phyloP scores from a whole-genome alignment of 1,140 invertebrate species.

The Phenacoccus solenopsis region DNA sequence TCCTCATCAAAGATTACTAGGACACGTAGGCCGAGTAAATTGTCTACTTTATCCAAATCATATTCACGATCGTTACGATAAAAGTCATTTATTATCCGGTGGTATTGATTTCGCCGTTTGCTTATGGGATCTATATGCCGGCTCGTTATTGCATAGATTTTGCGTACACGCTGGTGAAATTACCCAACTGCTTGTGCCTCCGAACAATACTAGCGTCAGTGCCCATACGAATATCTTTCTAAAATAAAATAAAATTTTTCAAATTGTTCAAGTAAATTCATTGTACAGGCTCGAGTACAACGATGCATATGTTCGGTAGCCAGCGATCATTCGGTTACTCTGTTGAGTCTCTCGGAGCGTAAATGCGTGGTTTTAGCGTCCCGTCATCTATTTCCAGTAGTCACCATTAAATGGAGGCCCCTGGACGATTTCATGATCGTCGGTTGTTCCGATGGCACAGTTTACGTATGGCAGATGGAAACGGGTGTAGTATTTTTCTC shows the following conservation, averaged over 20 bases:
- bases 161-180: conserved; percentile 92
- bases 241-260: neutral
- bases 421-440: conserved; percentile 97
- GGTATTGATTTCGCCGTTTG: conserved; percentile 96
- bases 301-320: conserved; percentile 95
- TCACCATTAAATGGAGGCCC: conserved; percentile 92
- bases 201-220: conserved; percentile 78
- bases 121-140: conserved; percentile 90
- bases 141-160: conserved; percentile 81
- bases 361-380: conserved; percentile 92
- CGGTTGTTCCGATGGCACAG: conserved; percentile 92
- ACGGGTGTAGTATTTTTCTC: conserved; percentile 46
- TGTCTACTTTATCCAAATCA: conserved; percentile 91
- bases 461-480: conserved; percentile 99
- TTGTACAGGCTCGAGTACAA: conserved; percentile 67
- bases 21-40: conserved; percentile 88
- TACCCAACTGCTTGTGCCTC: conserved; percentile 80
- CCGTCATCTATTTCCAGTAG: conserved; percentile 90
- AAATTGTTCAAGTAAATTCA: neutral
- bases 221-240: neutral
- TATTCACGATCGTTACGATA: conserved; percentile 83
- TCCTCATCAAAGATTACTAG: conserved; percentile 72
- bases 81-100: conserved; percentile 81
- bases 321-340: conserved; percentile 90
- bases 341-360: conserved; percentile 83